These are phyloP conservation scores for Stegophylla sp. DNA, from an alignment of 2,888 invertebrate genomes.

Conservation along the genomic window DNA sequence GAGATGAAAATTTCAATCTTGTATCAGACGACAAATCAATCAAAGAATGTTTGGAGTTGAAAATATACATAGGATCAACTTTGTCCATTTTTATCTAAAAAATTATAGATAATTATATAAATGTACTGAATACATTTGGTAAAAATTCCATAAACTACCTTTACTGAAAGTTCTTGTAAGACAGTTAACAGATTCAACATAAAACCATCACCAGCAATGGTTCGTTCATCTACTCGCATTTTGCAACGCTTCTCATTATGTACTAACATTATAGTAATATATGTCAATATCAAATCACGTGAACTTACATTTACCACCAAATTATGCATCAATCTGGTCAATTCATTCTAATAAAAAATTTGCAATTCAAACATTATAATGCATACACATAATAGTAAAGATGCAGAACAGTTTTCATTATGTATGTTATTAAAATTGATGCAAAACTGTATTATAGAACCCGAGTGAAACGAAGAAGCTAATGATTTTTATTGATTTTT, in stretches of 20 bases:
- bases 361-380: background rate
- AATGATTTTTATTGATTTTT: no score
- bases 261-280: constrained; percentile 78
- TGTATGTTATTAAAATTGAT: no score
- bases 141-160: constrained; percentile 65
- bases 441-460: no score
- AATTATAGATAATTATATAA: background rate
- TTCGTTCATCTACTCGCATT: constrained; percentile 85
- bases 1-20: constrained; percentile 80
- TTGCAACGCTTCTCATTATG: constrained; percentile 88
- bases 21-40: constrained; percentile 78
- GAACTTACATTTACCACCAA: constrained; percentile 82
- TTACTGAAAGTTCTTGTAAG: constrained; percentile 86
- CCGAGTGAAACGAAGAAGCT: no score
- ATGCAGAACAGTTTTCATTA: no score
- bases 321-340: constrained; percentile 84
- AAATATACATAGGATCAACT: constrained; percentile 87
- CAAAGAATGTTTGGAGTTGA: constrained; percentile 71
- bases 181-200: constrained; percentile 93
- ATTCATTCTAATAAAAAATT: constrained; percentile 67
- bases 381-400: background rate
- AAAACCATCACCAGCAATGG: constrained; percentile 91
- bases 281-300: constrained; percentile 79
- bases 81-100: constrained; percentile 82
- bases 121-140: constrained; percentile 15